A percentile compares a stretch with the other conserved stretches of the same genome.
phyloP scores from a whole-genome alignment of 2,113 vertebrate genomes.

The Otis tarda region DNA sequence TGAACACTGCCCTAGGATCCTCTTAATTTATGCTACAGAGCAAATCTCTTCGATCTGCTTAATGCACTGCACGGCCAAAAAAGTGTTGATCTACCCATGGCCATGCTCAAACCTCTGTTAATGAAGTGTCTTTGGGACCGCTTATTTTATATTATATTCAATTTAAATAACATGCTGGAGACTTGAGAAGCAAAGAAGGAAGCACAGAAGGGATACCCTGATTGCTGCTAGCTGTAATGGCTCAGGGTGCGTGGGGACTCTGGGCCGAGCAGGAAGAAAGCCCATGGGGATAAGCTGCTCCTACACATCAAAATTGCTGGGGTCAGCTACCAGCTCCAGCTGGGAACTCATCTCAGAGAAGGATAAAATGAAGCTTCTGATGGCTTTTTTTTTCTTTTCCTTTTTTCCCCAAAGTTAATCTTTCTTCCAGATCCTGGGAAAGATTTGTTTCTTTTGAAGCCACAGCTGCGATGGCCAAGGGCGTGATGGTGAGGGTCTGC shows the following conservation, averaged over 20 bases:
- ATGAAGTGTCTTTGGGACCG: neutral
- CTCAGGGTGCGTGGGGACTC: neutral
- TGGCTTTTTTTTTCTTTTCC: too few species aligned
- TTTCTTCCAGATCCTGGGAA: neutral
- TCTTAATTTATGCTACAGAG: neutral
- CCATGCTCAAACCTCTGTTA: neutral
- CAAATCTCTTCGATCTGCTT: neutral
- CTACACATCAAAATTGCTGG: neutral
- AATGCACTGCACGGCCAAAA: neutral
- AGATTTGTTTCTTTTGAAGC: neutral
- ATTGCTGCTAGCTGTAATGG: rapidly evolving
- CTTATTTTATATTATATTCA: neutral
- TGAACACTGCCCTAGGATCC: neutral
- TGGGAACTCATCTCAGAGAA: neutral
- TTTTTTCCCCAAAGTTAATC: neutral
- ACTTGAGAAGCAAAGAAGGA: neutral
- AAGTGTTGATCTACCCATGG: rapidly evolving
- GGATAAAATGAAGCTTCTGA: neutral
- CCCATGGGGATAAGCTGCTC: neutral
- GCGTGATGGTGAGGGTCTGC: slow-evolving; percentile 19
- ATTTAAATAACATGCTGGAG: neutral
- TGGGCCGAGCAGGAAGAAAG: neutral
- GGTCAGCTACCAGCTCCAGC: neutral
- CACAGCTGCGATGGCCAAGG: neutral
- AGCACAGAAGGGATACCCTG: neutral